A percentile compares a stretch with the other conserved stretches of the same genome.
Conservation (phyloP, 2,113 vertebrate species). For the Rattus rattus region DNA sequence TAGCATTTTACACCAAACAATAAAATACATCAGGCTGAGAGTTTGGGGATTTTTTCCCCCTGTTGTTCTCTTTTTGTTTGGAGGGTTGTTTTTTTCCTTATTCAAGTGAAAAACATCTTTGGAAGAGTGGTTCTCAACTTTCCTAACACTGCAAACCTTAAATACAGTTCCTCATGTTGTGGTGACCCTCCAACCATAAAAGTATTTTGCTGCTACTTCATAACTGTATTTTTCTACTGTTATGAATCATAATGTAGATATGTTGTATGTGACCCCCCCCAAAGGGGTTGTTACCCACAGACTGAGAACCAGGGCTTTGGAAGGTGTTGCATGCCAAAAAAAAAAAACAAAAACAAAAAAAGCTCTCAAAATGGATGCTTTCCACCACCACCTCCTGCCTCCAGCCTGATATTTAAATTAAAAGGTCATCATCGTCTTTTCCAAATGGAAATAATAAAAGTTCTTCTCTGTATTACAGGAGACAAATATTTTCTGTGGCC, state of each 20-base stretch:
- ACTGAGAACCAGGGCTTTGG: background rate
- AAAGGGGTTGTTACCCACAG: background rate
- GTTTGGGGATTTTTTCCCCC: background rate
- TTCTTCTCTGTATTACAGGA: background rate
- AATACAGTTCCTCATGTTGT: background rate
- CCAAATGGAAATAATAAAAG: slow-evolving; percentile 34
- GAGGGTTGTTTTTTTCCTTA: background rate
- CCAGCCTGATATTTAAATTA: slow-evolving; percentile 59
- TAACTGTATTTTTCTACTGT: background rate
- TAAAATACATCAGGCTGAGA: background rate
- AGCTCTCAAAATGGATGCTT: background rate
- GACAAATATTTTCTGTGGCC: background rate
- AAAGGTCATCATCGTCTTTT: slow-evolving; percentile 52
- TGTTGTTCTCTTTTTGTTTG: background rate
- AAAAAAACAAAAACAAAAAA: background rate
- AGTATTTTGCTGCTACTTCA: background rate
- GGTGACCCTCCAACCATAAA: background rate
- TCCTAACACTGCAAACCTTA: background rate
- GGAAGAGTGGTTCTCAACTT: background rate
- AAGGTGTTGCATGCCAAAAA: background rate
- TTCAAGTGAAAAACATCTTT: background rate
- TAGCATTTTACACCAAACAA: background rate
- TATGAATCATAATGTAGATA: background rate
- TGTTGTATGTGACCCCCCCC: background rate
- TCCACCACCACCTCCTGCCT: background rate